These are phyloP conservation scores for Platanista minor DNA, from an alignment of 2,113 vertebrate species.

Conservation along the genomic window DNA sequence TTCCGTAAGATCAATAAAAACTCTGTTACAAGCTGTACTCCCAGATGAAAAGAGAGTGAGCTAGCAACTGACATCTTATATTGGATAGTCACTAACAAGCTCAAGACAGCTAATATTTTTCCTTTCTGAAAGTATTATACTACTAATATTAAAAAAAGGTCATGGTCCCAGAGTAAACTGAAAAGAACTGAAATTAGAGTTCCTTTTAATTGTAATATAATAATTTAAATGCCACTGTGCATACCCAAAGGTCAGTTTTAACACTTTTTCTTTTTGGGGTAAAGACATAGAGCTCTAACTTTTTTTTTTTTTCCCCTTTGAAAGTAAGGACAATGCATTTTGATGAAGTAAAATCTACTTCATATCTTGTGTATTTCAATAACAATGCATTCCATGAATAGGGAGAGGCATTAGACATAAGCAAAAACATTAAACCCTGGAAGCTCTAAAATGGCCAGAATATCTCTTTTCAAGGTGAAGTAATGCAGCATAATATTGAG, in stretches of 20 bases:
- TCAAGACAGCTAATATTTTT: conserved; percentile 73
- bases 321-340: conserved; percentile 46
- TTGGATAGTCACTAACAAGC: conserved; percentile 70
- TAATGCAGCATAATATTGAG: not conserved
- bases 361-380: not conserved
- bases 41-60: conserved; percentile 72
- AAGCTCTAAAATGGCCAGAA: not conserved
- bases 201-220: conserved; percentile 79
- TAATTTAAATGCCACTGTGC: conserved; percentile 79
- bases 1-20: conserved; percentile 73
- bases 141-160: conserved; percentile 80
- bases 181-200: conserved; percentile 66
- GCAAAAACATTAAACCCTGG: not conserved
- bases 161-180: conserved; percentile 71
- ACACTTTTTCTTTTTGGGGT: conserved; percentile 63
- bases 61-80: conserved; percentile 69
- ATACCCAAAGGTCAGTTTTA: conserved; percentile 80
- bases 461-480: not conserved
- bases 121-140: conserved; percentile 74
- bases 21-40: conserved; percentile 64
- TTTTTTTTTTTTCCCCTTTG: not conserved
- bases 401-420: not conserved
- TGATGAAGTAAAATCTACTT: not conserved
- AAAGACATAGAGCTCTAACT: conserved; percentile 27
- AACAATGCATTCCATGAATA: not conserved